Conservation (phyloP, 2,113 vertebrate species). For the Trematocara unimaculatum region DNA sequence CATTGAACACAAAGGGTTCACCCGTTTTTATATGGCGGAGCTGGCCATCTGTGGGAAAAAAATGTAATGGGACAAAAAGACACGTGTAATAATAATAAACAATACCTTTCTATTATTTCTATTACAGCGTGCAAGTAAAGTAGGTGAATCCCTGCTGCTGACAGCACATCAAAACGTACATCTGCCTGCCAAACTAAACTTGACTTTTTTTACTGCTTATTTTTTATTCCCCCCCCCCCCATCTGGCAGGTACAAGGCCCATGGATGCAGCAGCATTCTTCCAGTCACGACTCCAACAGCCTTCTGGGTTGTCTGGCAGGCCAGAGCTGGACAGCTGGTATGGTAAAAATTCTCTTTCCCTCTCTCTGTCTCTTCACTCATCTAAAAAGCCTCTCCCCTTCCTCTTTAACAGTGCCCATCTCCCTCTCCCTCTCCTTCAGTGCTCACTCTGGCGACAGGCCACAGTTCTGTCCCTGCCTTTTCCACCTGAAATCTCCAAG, state of each 20-base stretch:
- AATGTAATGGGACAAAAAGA: neutral
- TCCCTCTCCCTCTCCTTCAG: constrained; percentile 13
- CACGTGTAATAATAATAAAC: neutral
- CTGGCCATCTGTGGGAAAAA: constrained; percentile 45
- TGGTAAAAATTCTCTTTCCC: constrained; percentile 38
- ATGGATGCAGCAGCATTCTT: constrained; percentile 46
- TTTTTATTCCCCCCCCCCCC: neutral
- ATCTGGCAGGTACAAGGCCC: constrained; percentile 64
- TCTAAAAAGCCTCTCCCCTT: constrained; percentile 38
- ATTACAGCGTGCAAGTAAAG: neutral
- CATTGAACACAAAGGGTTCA: constrained; percentile 94
- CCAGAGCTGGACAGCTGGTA: constrained; percentile 66
- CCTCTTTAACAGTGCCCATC: constrained; percentile 31
- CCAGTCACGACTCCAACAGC: constrained; percentile 55
- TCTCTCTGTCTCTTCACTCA: constrained; percentile 17
- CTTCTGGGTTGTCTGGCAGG: constrained; percentile 71
- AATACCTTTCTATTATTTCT: neutral
- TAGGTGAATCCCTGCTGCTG: neutral
- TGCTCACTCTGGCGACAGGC: constrained; percentile 7
- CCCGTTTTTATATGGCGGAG: constrained; percentile 89
- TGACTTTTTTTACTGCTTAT: constrained; percentile 8
- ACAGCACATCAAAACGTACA: neutral
- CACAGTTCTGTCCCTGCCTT: constrained; percentile 18
- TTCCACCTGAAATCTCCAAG: constrained; percentile 47
- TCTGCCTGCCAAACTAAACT: neutral